Conservation (phyloP, 1,140 invertebrate genomes). For the Globodera ellingtonae region DNA sequence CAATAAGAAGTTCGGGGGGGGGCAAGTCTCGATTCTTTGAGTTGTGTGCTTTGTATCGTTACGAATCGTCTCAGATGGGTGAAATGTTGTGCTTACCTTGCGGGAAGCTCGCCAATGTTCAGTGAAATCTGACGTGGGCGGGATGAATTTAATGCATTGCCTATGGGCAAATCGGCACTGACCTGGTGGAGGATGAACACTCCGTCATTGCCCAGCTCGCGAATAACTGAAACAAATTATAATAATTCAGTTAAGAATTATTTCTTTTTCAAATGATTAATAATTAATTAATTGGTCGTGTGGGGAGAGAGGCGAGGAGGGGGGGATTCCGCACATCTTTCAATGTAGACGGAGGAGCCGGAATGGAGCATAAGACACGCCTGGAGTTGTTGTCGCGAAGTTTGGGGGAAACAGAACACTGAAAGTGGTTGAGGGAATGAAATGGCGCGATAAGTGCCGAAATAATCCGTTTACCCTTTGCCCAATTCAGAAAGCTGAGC, state of each 20-base stretch:
- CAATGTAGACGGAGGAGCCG: constrained; percentile 40
- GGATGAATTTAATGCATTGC: background rate
- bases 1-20: no score
- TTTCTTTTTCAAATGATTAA: background rate
- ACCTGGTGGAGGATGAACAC: constrained; percentile 58
- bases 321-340: constrained; percentile 40
- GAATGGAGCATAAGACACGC: constrained; percentile 45
- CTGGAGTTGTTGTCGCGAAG: constrained; percentile 32
- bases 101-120: constrained; percentile 62
- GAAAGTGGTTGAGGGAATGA: constrained; percentile 15
- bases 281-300: no score
- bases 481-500: constrained; percentile 54
- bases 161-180: background rate
- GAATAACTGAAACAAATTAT: constrained; percentile 39
- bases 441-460: background rate
- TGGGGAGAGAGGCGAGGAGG: no score
- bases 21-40: background rate
- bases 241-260: background rate
- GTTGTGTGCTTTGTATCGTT: no score
- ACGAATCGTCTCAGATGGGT: no score
- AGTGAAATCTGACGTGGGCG: constrained; percentile 48
- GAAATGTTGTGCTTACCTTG: constrained; percentile 49
- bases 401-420: constrained; percentile 38
- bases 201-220: constrained; percentile 56
- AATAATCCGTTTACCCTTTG: constrained; percentile 17